Base-by-base conservation (phyloP, 2,888 invertebrate species). In the Apamea sordens region DNA sequence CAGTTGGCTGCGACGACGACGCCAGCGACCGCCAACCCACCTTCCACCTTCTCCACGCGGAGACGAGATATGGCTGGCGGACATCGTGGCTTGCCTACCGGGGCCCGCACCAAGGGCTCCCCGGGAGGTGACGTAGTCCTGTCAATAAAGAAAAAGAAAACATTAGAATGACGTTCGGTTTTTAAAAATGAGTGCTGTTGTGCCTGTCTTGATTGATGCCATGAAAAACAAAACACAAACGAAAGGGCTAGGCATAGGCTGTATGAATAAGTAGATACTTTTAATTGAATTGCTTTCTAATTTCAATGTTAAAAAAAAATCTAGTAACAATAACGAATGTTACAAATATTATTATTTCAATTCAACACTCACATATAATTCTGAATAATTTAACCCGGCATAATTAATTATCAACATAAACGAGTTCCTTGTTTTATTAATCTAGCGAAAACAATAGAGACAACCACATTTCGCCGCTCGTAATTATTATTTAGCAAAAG, bases 1-100 rank as follows among this genome's bases (percentile, higher is more conserved):
- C 98, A 98, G 95, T 98, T 98, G 87, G 98, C 98, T 61, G 98
- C 98, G 67, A 98, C 97, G 32, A 98, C 98, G 75, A 98, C 98
- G 6, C 98, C 98, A 21, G 98, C 98, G 67, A 98, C 98, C 93
- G 98, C 98, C 80, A 98, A 96, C 44, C 98, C 98, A 73, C 98
- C 98, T 92, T 98, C 98, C 93, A 98, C 98, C 94, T 98, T 98
- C 95, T 98, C 98, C 86, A 98, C 98, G 85, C 98, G 97, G 75
- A 98, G 96, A 77, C 98, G 97, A 77, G 98, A 98, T 92, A 98
- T 97, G 73, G 98, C 97, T 65, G 98, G 97, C 76, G 98, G 98
- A 93, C 98, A 98, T 92, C 97, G 94, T 79, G 97, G 95, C 90
- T 96, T 96, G 87, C 97, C 96, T 69, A 93, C 95, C 44, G 96